Conservation (phyloP, 2,888 invertebrate genomes). For the Amblyteles armatorius region DNA sequence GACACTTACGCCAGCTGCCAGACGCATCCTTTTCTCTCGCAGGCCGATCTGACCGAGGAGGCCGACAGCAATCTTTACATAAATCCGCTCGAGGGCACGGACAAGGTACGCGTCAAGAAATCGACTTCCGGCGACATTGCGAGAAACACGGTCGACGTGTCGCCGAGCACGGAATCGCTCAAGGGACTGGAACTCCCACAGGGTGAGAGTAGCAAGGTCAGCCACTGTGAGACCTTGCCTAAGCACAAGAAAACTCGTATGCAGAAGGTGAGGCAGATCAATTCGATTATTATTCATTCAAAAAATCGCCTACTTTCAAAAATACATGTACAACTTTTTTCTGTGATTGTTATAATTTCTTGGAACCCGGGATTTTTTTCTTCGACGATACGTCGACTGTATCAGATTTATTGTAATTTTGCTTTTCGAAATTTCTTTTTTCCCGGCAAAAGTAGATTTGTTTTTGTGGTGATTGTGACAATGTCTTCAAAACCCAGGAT, state of each 20-base stretch:
- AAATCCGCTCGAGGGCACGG: conserved; percentile 89
- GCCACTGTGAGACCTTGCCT: conserved; percentile 89
- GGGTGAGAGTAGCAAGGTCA: conserved; percentile 85
- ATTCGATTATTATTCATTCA: neutral
- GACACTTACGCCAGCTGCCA: conserved; percentile 99
- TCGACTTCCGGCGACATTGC: conserved; percentile 92
- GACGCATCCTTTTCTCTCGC: conserved; percentile 97
- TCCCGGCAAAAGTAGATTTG: too few relatives aligned
- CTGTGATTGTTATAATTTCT: too few relatives aligned
- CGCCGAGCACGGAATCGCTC: conserved; percentile 85
- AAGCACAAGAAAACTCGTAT: conserved; percentile 95
- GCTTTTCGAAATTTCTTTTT: too few relatives aligned
- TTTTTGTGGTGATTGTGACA: too few relatives aligned
- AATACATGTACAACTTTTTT: too few relatives aligned
- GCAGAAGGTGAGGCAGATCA: conserved; percentile 88
- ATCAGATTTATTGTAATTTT: neutral
- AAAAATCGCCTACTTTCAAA: too few relatives aligned
- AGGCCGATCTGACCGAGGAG: conserved; percentile 91
- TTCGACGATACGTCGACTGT: too few relatives aligned
- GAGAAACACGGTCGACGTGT: conserved; percentile 84
- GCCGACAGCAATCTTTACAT: conserved; percentile 95
- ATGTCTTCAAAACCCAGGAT: too few relatives aligned
- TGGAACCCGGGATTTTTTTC: too few relatives aligned
- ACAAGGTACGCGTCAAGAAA: conserved; percentile 89
- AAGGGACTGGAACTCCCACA: conserved; percentile 84